Evolutionary conservation across 2,113 vertebrate species (phyloP), one percentile per base, ranked within the genome.

Genomic region (Himantopus leucocephalus): DNA sequence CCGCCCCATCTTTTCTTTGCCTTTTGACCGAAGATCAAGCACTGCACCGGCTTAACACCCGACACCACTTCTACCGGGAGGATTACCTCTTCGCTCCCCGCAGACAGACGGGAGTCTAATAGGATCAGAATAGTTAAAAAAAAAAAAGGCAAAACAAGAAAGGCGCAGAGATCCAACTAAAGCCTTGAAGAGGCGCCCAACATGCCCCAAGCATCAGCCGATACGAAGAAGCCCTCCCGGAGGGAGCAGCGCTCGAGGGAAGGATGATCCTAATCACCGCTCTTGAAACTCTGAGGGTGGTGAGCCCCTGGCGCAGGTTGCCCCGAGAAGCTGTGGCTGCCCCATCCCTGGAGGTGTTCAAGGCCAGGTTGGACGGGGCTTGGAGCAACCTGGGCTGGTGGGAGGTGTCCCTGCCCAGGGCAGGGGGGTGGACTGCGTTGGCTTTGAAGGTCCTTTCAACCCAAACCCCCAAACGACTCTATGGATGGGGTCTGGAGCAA

Each of bases 31-130:
- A 72, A 79, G 71, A 43, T 58, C 34, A 27, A 76, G 35, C 10
- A 3, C 22, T 6, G n/a, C 2, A 1, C 13, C 1, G 5, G 70
- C 27, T 41, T 9, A 47, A 23, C 23, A 12, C 12, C 35, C 6
- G 10, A 15, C 16, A 5, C 32, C 10, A 35, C 74, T 41, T 27
- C 45, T 50, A 45, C 22, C 5, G 3, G 56, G 34, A 80, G 32
- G 64, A 82, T 62, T 15, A 55, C 32, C 68, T 27, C 70, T 9
- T 41, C 12, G 0, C 56, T 70, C 35, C 35, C 48, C 1, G 0
- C 0, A 2, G 52, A 9, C 1, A 56, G 30, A 59, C 3, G 7
- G 8, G 16, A 41, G 15, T n/a, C 55, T 68, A 53, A 68, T 5
- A 26, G 67, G 43, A 87, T 60, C 60, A 43, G 34, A 41, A 24